Percentiles rank a stretch among this genome's conserved stretches.
phyloP scores from a whole-genome alignment of 2,888 invertebrate species.

The Pegoplata infirma region DNA sequence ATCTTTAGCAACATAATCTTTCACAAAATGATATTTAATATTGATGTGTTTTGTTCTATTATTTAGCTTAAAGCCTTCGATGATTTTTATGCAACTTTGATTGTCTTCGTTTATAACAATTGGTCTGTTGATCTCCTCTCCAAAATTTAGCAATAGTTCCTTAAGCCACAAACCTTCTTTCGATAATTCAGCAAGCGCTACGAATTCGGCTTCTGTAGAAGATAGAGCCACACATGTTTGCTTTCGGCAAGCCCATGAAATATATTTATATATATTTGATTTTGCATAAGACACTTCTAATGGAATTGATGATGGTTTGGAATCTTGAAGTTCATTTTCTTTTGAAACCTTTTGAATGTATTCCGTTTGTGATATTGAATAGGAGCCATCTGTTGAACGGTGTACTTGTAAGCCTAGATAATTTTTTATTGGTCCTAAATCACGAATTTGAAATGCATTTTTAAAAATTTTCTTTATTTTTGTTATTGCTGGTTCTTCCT shows the following conservation, averaged over 20 bases:
- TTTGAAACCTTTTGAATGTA: neutral
- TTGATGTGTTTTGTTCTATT: conserved; percentile 38
- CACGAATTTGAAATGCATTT: neutral
- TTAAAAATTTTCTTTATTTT: conserved; percentile 17
- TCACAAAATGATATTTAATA: too few species aligned
- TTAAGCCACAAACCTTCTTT: conserved; percentile 31
- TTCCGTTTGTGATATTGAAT: neutral
- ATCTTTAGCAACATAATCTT: conserved; percentile 17
- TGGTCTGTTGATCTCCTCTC: neutral
- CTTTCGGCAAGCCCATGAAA: neutral
- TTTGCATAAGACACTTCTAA: conserved; percentile 8
- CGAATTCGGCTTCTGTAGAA: neutral
- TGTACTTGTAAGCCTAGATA: neutral
- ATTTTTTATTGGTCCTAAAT: conserved; percentile 7
- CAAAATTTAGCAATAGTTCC: conserved; percentile 18
- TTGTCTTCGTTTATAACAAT: neutral
- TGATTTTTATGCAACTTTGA: too few species aligned
- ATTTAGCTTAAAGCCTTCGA: conserved; percentile 29
- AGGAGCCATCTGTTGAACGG: too few species aligned
- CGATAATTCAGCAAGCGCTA: conserved; percentile 23
- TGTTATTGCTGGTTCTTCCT: neutral
- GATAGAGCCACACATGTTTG: neutral
- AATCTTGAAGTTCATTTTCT: conserved; percentile 2
- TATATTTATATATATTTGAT: neutral
- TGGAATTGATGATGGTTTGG: neutral